These are phyloP conservation scores for Lasioglossum zephyrum DNA, from an alignment of 2,888 invertebrate species.

Conservation along the genomic window DNA sequence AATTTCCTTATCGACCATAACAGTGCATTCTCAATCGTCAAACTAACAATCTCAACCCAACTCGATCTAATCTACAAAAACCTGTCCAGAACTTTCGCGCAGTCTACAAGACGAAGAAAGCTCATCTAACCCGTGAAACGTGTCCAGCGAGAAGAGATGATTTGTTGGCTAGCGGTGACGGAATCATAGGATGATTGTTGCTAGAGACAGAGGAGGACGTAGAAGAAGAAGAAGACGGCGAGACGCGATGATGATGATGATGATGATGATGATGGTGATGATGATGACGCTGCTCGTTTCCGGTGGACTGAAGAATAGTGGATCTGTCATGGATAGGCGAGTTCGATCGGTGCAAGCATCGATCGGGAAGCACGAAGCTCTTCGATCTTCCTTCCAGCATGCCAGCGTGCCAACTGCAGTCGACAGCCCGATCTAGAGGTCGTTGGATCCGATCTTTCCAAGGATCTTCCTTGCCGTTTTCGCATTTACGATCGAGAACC, in stretches of 20 bases:
- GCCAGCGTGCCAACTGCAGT: constrained; percentile 72
- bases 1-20: too few species aligned
- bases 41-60: too few species aligned
- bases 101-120: constrained; percentile 72
- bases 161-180: constrained; percentile 76
- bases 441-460: constrained; percentile 71
- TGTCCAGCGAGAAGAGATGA: constrained; percentile 72
- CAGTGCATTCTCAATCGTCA: too few species aligned
- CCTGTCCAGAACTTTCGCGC: constrained; percentile 64
- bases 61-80: background rate
- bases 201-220: constrained; percentile 82
- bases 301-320: constrained; percentile 54
- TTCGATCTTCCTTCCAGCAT: constrained; percentile 79
- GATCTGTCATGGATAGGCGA: constrained; percentile 65
- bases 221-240: constrained; percentile 80
- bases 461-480: constrained; percentile 26
- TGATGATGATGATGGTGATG: constrained; percentile 47
- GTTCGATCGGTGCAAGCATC: constrained; percentile 63
- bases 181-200: constrained; percentile 82
- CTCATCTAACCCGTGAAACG: constrained; percentile 81
- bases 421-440: constrained; percentile 71
- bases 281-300: constrained; percentile 39
- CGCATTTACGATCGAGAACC: constrained; percentile 21
- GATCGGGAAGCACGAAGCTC: constrained; percentile 80
- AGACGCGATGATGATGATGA: constrained; percentile 70